phyloP scores from a whole-genome alignment of 2,888 invertebrate species.

The Melitaea athalia region DNA sequence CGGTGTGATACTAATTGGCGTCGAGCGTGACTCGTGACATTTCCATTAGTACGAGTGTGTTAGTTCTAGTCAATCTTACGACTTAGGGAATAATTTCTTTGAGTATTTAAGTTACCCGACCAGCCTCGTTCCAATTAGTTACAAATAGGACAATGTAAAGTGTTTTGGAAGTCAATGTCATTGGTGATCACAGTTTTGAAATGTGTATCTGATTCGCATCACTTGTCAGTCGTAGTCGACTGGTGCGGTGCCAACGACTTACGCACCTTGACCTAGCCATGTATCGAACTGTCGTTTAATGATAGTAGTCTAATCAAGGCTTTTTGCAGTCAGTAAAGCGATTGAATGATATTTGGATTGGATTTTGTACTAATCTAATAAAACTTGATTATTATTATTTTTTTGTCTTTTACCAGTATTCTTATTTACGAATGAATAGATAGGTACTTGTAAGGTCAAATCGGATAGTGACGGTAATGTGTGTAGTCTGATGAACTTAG shows the following conservation, averaged over 20 bases:
- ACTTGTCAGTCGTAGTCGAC: constrained; percentile 49
- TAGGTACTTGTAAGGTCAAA: not conserved
- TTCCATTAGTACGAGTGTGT: constrained; percentile 2
- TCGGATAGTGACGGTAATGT: too few species aligned
- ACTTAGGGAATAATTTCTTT: not conserved
- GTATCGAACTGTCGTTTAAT: constrained; percentile 47
- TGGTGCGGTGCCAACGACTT: constrained; percentile 74
- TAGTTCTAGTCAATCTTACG: not conserved
- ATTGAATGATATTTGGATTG: not conserved
- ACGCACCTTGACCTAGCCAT: constrained; percentile 70
- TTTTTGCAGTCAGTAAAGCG: not conserved
- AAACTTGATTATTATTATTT: not conserved
- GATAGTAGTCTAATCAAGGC: constrained; percentile 24
- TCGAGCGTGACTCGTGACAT: not conserved
- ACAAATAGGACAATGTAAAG: constrained; percentile 16
- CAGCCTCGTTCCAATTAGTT: constrained; percentile 18
- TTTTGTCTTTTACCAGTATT: not conserved
- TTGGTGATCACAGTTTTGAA: constrained; percentile 37
- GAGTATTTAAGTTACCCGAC: not conserved
- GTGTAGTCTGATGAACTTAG: not conserved
- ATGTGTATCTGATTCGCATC: constrained; percentile 38
- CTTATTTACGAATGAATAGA: not conserved
- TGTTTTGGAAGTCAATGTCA: constrained; percentile 25
- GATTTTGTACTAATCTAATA: not conserved
- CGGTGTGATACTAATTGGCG: not conserved